Evolutionary conservation across 2,888 invertebrate species (phyloP).

Genomic region (Chalcosyrphus nemorum): DNA sequence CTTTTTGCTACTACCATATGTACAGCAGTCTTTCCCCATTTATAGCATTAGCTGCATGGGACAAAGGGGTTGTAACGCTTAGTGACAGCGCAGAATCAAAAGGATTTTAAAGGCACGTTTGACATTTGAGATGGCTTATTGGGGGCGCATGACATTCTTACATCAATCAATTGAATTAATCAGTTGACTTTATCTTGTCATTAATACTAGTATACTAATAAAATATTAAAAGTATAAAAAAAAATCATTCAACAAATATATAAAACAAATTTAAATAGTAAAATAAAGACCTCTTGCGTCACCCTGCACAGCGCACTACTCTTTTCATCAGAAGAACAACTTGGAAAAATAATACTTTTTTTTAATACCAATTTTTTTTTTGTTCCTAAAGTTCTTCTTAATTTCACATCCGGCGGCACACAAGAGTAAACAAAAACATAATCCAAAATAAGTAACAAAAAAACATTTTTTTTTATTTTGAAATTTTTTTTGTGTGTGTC

Average conservation of each 20-base stretch:
- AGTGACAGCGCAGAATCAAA: slow-evolving; percentile 39
- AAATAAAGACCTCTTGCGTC: slow-evolving; percentile 1
- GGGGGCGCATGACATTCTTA: too few relatives aligned
- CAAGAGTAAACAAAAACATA: slow-evolving; percentile 42
- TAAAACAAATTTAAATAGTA: too few relatives aligned
- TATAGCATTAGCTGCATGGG: slow-evolving; percentile 17
- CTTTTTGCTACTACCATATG: too few relatives aligned
- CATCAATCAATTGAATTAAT: neutral
- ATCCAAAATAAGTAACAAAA: slow-evolving; percentile 14
- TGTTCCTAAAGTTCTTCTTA: slow-evolving; percentile 40
- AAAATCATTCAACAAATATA: too few relatives aligned
- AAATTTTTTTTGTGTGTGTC: slow-evolving; percentile 26
- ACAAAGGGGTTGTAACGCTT: neutral
- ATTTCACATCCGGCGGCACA: slow-evolving; percentile 56
- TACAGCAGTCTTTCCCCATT: neutral
- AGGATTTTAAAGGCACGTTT: slow-evolving; percentile 46
- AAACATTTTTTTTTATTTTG: slow-evolving; percentile 13
- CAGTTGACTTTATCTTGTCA: too few relatives aligned
- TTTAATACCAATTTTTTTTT: slow-evolving; percentile 19
- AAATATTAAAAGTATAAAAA: too few relatives aligned
- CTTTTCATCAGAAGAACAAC: neutral
- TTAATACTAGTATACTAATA: too few relatives aligned
- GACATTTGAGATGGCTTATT: slow-evolving; percentile 30
- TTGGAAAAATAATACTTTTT: slow-evolving; percentile 13
- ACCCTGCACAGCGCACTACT: neutral